These are phyloP conservation scores for Notodonta ziczac DNA, from an alignment of 2,888 invertebrate genomes.

Conservation along the genomic window DNA sequence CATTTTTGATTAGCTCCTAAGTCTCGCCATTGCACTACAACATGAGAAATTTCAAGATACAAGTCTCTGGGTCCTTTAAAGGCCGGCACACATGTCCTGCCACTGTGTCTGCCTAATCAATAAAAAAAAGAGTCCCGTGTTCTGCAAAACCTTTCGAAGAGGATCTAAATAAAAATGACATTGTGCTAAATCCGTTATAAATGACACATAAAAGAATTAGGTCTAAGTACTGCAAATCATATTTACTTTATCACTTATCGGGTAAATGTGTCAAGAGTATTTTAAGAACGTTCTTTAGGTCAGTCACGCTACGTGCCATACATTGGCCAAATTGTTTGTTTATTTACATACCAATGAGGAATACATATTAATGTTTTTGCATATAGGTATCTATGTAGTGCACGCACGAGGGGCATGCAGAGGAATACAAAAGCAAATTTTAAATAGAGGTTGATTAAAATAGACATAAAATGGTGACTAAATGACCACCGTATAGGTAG, in stretches of 20 bases:
- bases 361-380: neutral
- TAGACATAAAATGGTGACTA: neutral
- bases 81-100: too few relatives aligned
- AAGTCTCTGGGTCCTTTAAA: too few relatives aligned
- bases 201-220: too few relatives aligned
- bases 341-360: neutral
- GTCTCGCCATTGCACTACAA: too few relatives aligned
- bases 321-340: slow-evolving; percentile 17
- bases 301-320: slow-evolving; percentile 10
- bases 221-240: neutral
- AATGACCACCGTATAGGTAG: too few relatives aligned
- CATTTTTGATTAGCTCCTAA: too few relatives aligned
- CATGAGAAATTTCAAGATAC: too few relatives aligned
- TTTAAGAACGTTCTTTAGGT: slow-evolving; percentile 10
- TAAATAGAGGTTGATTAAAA: neutral
- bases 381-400: neutral
- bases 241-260: neutral
- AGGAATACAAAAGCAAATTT: neutral
- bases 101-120: too few relatives aligned
- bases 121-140: too few relatives aligned
- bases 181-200: too few relatives aligned
- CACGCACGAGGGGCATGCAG: neutral
- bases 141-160: too few relatives aligned
- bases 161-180: too few relatives aligned
- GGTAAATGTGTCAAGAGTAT: slow-evolving; percentile 6